Conservation (phyloP, 2,888 invertebrate genomes). For the Ptycholaimellus sp. region DNA sequence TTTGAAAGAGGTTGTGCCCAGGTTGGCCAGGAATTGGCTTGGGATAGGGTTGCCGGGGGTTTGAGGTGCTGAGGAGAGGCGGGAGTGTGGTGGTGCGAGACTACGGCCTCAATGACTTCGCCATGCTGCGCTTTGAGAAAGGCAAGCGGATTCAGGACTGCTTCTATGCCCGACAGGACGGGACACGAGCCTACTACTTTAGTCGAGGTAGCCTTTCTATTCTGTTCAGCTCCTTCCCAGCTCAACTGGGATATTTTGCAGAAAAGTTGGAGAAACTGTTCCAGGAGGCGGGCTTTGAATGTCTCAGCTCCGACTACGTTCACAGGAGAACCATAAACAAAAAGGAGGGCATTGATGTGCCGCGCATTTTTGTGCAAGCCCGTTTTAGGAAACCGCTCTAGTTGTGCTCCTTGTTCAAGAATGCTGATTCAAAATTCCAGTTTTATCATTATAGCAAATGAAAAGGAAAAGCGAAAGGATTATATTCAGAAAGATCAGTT, state of each 20-base stretch:
- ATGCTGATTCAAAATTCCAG: too few relatives aligned
- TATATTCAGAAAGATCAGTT: too few relatives aligned
- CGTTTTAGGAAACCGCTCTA: constrained; percentile 41
- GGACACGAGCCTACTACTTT: constrained; percentile 48
- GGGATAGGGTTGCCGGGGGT: too few relatives aligned
- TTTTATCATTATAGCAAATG: too few relatives aligned
- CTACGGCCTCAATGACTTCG: constrained; percentile 83
- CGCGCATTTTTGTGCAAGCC: constrained; percentile 72
- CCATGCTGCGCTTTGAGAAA: constrained; percentile 70
- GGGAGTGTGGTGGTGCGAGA: constrained; percentile 66
- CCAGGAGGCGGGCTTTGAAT: constrained; percentile 43
- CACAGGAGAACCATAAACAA: constrained; percentile 66
- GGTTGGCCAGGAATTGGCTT: neutral
- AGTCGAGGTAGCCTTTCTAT: constrained; percentile 21
- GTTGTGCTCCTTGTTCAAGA: too few relatives aligned
- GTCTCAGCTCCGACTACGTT: constrained; percentile 47
- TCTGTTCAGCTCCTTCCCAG: constrained; percentile 1
- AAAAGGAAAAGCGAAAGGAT: too few relatives aligned
- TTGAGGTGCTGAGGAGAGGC: constrained; percentile 35
- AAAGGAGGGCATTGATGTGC: constrained; percentile 69
- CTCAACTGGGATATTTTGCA: constrained; percentile 19
- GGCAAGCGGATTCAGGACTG: constrained; percentile 32
- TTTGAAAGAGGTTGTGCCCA: constrained; percentile 34
- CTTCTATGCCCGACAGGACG: constrained; percentile 84
- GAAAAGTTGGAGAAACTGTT: constrained; percentile 46